Base-by-base conservation (phyloP, 2,113 vertebrate genomes). In the Sapajus apella region DNA sequence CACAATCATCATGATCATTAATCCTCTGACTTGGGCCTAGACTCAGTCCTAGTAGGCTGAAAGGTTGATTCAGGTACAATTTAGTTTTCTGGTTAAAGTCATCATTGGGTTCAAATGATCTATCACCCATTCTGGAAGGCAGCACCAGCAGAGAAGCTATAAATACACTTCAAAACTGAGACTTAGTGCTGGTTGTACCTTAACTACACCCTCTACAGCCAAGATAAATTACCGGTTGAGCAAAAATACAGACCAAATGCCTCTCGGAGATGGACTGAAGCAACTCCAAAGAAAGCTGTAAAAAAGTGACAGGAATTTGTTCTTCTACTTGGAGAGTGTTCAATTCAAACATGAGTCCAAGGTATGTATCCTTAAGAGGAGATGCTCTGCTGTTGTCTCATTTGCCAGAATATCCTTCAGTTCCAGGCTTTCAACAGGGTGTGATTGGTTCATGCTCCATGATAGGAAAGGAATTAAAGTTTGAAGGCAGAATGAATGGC, bases 401-500 rank as follows among this genome's bases (percentile, higher is more conserved):
- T 82, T 50, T 47, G 73, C 27, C 45, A 70, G 68, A 72, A 64
- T 75, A 61, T 83, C 35, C 56, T 96, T 84, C 27, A 45, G 81
- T 23, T 88, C 90, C 94, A 75, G 32, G 25, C 73, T 58, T 95
- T 50, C 2, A 50, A 47, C 8, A 84, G 76, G 90, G 88, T 87
- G 96, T 88, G 66, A 20, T 20, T 1, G 25, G 61, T 30, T 87
- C 80, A 16, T 0, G 2, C 30, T 94, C 66, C 35, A 77, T 68
- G 27, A 40, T 1, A 47, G 25, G 32, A 88, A 6, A 77, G 73
- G 90, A 40, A 86, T 99, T 98, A 99, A 7, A 99, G 98, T 98
- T 99, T 99, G 98, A 99, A 99, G 81, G 99, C 99, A 12, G 99
- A 99, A 97, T 99, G 99, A 97, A 99, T 99, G 77, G 99, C 99